These are phyloP conservation scores for Hyperoplus lanceolatus DNA, from an alignment of 2,797 vertebrate species.

Conservation along the genomic window DNA sequence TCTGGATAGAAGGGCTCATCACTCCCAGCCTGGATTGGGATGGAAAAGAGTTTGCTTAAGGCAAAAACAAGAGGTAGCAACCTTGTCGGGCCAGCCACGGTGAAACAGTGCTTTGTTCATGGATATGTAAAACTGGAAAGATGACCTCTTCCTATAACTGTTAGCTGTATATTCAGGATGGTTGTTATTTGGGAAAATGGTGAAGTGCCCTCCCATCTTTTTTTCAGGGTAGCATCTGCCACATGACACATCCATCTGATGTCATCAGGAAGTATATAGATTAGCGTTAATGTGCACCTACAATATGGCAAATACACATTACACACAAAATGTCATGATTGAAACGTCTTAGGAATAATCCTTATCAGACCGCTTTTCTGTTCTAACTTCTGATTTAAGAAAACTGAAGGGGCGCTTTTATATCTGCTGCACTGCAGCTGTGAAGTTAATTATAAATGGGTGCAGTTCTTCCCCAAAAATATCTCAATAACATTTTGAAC, in stretches of 20 bases:
- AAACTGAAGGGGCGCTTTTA: conserved; percentile 78
- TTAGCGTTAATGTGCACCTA: conserved; percentile 75
- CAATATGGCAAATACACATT: conserved; percentile 64
- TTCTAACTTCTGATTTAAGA: conserved; percentile 87
- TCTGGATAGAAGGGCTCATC: conserved; percentile 80
- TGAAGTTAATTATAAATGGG: conserved; percentile 92
- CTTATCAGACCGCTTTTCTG: conserved; percentile 89
- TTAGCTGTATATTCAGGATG: conserved; percentile 47
- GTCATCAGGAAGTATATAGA: conserved; percentile 72
- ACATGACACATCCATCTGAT: conserved; percentile 53
- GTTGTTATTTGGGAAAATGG: conserved; percentile 45
- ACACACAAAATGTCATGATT: conserved; percentile 85
- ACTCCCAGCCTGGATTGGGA: conserved; percentile 61
- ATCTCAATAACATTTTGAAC: conserved; percentile 75
- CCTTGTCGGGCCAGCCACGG: conserved; percentile 42
- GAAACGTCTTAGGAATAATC: conserved; percentile 90
- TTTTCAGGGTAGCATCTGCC: conserved; percentile 62
- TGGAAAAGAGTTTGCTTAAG: conserved; percentile 73
- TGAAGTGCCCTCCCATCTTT: conserved; percentile 45
- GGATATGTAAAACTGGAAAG: conserved; percentile 45
- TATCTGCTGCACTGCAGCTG: conserved; percentile 88
- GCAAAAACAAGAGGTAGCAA: conserved; percentile 66
- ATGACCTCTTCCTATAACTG: conserved; percentile 43
- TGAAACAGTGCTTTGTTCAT: conserved; percentile 48
- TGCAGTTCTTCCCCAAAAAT: conserved; percentile 84